phyloP scores from a whole-genome alignment of 1,140 invertebrate genomes.

The Lordiphosa clarofinis region DNA sequence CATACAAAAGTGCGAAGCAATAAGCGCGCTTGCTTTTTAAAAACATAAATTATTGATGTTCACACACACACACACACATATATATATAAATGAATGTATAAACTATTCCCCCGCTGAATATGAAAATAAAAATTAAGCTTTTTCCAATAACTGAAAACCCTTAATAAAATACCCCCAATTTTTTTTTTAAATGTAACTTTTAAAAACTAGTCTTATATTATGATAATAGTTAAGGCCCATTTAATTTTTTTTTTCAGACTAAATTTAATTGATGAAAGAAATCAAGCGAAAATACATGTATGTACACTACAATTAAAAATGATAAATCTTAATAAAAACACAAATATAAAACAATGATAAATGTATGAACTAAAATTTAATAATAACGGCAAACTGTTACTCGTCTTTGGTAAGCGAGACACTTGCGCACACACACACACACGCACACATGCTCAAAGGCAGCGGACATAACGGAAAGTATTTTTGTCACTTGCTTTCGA shows the following conservation, averaged over 20 bases:
- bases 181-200: constrained; percentile 44
- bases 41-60: constrained; percentile 34
- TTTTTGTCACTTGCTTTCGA: too few species aligned
- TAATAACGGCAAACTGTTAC: too few species aligned
- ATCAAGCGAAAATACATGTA: background rate
- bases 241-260: constrained; percentile 50
- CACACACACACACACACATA: constrained; percentile 6
- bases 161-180: constrained; percentile 24
- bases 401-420: too few species aligned
- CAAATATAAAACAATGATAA: too few species aligned
- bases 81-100: constrained; percentile 27
- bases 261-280: constrained; percentile 21
- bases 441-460: too few species aligned
- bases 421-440: too few species aligned
- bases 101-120: constrained; percentile 12
- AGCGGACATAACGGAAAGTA: too few species aligned
- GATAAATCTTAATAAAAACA: too few species aligned
- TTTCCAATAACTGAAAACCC: constrained; percentile 14
- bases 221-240: constrained; percentile 54
- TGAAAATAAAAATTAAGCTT: constrained; percentile 10
- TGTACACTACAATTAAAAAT: too few species aligned
- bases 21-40: constrained; percentile 22
- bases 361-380: too few species aligned
- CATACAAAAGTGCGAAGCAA: constrained; percentile 5
- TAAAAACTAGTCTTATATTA: constrained; percentile 65